Evolutionary conservation across 1,140 invertebrate genomes (phyloP).

Genomic region (Diorhabda elongata): DNA sequence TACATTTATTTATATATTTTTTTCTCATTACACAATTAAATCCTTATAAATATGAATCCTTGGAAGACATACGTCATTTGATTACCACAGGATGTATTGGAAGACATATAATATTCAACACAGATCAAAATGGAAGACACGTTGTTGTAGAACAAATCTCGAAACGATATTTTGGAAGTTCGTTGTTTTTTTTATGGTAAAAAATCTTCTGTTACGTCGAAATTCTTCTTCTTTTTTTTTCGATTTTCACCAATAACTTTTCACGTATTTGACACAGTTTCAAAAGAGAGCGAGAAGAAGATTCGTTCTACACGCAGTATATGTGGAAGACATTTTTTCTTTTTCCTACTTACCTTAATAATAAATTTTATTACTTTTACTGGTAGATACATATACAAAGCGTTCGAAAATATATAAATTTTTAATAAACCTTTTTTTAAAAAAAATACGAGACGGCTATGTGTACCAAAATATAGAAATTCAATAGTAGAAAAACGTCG

Average conservation of each 20-base stretch:
- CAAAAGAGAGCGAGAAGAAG: background rate
- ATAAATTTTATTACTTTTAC: too few relatives aligned
- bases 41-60: background rate
- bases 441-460: background rate
- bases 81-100: background rate
- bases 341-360: background rate
- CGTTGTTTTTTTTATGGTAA: too few relatives aligned
- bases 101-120: conserved; percentile 6
- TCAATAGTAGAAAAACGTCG: too few relatives aligned
- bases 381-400: too few relatives aligned
- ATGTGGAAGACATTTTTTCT: background rate
- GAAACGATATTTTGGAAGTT: too few relatives aligned
- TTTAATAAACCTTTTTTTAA: background rate
- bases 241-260: background rate
- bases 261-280: background rate
- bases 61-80: background rate
- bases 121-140: conserved; percentile 9
- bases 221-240: background rate
- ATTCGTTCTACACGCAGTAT: background rate
- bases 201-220: too few relatives aligned
- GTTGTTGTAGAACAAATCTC: too few relatives aligned
- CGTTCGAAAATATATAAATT: too few relatives aligned
- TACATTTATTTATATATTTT: too few relatives aligned
- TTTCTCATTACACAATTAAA: too few relatives aligned
- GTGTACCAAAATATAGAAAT: background rate